Percentiles rank a stretch among this genome's conserved stretches.
Conservation (phyloP, 2,113 vertebrate genomes). For the Stictonetta naevosa region DNA sequence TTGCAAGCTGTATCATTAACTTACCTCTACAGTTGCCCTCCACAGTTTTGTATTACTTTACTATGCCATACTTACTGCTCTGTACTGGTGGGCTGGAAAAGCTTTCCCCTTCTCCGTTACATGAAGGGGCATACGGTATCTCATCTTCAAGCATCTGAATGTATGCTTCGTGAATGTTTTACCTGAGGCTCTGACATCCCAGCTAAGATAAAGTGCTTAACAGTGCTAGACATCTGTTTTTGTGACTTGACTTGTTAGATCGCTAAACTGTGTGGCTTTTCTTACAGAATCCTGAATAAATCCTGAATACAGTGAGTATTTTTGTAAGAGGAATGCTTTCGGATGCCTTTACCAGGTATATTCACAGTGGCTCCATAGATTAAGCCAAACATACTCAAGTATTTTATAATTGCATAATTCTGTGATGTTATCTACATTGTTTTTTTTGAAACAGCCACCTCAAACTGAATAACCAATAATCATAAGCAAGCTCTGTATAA, state of each 20-base stretch:
- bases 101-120: not conserved
- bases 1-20: not conserved
- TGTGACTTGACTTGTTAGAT: not conserved
- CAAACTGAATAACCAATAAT: not conserved
- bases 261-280: not conserved
- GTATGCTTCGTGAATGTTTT: not conserved
- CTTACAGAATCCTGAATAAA: not conserved
- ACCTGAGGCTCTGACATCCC: not conserved
- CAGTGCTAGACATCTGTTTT: not conserved
- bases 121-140: accelerated
- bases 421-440: not conserved
- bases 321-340: not conserved
- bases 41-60: not conserved
- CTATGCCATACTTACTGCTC: not conserved
- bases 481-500: not conserved
- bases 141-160: not conserved
- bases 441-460: not conserved
- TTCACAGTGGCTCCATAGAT: not conserved
- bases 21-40: not conserved
- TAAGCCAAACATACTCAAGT: not conserved
- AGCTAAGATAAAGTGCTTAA: not conserved
- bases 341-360: not conserved
- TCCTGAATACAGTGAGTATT: not conserved
- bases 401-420: not conserved
- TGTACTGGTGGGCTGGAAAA: not conserved